A percentile compares a stretch with the other conserved stretches of the same genome.
These are phyloP conservation scores for Agrilus planipennis DNA, from an alignment of 1,140 invertebrate genomes.

Conservation along the genomic window DNA sequence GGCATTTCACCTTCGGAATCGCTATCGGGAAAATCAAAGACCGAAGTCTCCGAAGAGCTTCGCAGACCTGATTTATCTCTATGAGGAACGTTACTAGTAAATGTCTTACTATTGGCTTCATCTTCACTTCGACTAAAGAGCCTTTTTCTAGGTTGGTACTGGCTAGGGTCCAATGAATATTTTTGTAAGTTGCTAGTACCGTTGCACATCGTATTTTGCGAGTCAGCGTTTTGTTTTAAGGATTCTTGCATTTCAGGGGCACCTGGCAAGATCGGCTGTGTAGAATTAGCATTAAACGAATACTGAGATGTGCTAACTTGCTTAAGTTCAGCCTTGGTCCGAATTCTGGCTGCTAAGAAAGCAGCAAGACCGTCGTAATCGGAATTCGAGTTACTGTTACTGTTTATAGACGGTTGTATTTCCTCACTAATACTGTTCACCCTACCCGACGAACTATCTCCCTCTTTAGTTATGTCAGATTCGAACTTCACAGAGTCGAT, in stretches of 20 bases:
- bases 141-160: slow-evolving; percentile 34
- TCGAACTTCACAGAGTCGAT: slow-evolving; percentile 44
- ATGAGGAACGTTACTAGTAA: slow-evolving; percentile 23
- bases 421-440: slow-evolving; percentile 4
- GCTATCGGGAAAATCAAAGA: slow-evolving; percentile 50
- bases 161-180: slow-evolving; percentile 35
- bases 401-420: slow-evolving; percentile 16
- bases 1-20: slow-evolving; percentile 48
- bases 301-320: slow-evolving; percentile 42
- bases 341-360: slow-evolving; percentile 55
- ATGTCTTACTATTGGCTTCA: slow-evolving; percentile 21
- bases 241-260: not conserved
- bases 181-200: slow-evolving; percentile 40
- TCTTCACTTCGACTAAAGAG: slow-evolving; percentile 40
- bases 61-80: slow-evolving; percentile 39
- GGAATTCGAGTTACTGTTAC: slow-evolving; percentile 14
- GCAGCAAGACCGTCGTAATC: slow-evolving; percentile 43
- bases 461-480: slow-evolving; percentile 35
- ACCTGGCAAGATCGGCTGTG: slow-evolving; percentile 11
- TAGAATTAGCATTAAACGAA: slow-evolving; percentile 26
- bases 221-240: not conserved
- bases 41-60: slow-evolving; percentile 49
- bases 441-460: not conserved
- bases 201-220: slow-evolving; percentile 1
- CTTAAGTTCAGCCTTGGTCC: slow-evolving; percentile 73